Evolutionary conservation across 2,113 vertebrate genomes (phyloP).

Genomic region (Murina feae): DNA sequence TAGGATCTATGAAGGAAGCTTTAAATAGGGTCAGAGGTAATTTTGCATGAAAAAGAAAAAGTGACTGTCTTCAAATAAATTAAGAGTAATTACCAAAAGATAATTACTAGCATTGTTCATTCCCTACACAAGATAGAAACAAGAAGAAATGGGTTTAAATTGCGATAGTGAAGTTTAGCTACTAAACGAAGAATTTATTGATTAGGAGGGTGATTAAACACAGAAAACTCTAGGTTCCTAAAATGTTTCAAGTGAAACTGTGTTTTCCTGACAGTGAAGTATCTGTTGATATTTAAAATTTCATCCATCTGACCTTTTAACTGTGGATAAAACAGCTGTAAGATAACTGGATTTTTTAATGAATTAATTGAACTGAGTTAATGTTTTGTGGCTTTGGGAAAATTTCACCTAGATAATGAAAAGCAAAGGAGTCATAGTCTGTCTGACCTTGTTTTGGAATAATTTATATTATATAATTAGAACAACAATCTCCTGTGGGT

Average conservation of each 20-base stretch:
- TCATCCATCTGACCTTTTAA: slow-evolving; percentile 7
- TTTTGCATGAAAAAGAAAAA: slow-evolving; percentile 67
- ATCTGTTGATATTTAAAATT: slow-evolving; percentile 33
- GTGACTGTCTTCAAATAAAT: slow-evolving; percentile 64
- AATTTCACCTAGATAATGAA: slow-evolving; percentile 53
- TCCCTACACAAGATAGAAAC: slow-evolving; percentile 12
- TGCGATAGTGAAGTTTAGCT: slow-evolving; percentile 9
- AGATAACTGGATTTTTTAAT: slow-evolving; percentile 35
- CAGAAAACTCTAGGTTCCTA: slow-evolving; percentile 29
- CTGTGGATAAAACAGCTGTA: slow-evolving; percentile 34
- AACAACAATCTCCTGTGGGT: slow-evolving; percentile 12
- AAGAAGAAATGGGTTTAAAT: slow-evolving; percentile 39
- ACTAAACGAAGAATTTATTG: slow-evolving; percentile 51
- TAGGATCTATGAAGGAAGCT: slow-evolving; percentile 34
- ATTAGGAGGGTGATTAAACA: slow-evolving; percentile 46
- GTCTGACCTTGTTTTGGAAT: slow-evolving; percentile 8
- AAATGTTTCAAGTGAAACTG: neutral
- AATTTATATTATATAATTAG: slow-evolving; percentile 49
- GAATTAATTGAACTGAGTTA: slow-evolving; percentile 46
- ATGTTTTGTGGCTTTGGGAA: slow-evolving; percentile 39
- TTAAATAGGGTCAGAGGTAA: slow-evolving; percentile 46
- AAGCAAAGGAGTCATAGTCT: slow-evolving; percentile 29
- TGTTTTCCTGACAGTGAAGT: slow-evolving; percentile 34
- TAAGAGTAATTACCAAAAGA: slow-evolving; percentile 60
- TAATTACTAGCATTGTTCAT: slow-evolving; percentile 50